phyloP scores from a whole-genome alignment of 2,113 vertebrate genomes.

The Peromyscus polionotus region DNA sequence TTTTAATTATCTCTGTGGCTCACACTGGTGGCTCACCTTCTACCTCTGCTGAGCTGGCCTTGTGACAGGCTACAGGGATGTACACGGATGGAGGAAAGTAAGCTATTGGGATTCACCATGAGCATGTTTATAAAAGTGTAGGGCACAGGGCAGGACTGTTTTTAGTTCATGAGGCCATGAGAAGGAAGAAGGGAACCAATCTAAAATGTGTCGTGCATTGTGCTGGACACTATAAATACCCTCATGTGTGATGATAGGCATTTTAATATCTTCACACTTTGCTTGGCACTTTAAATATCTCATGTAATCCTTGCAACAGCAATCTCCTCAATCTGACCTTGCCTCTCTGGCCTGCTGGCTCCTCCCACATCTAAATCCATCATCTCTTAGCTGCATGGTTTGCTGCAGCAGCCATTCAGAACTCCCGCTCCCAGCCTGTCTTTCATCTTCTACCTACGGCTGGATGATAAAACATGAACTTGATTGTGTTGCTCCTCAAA shows the following conservation, averaged over 20 bases:
- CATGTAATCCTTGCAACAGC: background rate
- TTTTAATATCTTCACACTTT: constrained; percentile 7
- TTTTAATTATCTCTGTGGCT: background rate
- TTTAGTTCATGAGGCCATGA: background rate
- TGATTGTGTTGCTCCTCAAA: background rate
- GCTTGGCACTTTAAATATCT: constrained; percentile 17
- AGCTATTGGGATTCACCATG: background rate
- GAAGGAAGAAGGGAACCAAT: background rate
- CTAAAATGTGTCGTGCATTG: background rate
- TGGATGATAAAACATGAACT: constrained; percentile 7
- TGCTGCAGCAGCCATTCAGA: background rate
- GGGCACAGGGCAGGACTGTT: background rate
- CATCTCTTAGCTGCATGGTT: background rate
- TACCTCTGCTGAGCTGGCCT: background rate
- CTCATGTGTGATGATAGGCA: background rate
- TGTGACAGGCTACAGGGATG: background rate
- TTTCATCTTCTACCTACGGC: background rate
- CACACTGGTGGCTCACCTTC: background rate
- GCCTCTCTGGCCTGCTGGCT: background rate
- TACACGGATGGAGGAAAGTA: background rate
- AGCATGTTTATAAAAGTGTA: background rate
- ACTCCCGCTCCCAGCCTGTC: too few relatives aligned
- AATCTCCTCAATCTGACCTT: background rate
- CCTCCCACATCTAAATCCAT: background rate
- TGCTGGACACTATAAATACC: constrained; percentile 9